Evolutionary conservation across 2,113 vertebrate genomes (phyloP).

Genomic region (Leptosomus discolor): DNA sequence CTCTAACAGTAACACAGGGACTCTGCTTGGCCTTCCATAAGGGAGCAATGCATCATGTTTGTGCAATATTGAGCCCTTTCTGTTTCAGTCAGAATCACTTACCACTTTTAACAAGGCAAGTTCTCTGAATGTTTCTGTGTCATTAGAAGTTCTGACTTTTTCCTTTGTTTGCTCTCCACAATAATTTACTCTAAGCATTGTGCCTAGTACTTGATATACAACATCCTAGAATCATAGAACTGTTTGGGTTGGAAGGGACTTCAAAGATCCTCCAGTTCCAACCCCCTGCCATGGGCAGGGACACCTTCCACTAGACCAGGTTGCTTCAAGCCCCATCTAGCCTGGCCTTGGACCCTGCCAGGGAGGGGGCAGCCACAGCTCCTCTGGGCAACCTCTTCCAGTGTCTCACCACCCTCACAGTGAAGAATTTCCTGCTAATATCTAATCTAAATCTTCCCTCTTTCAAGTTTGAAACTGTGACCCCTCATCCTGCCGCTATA

Average conservation of each 20-base stretch:
- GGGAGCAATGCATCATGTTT: background rate
- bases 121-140: background rate
- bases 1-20: background rate
- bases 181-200: background rate
- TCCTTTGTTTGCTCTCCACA: too few species aligned
- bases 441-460: background rate
- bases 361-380: background rate
- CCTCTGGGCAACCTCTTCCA: background rate
- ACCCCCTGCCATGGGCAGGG: too few species aligned
- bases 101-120: background rate
- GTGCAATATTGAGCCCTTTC: background rate
- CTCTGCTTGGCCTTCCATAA: background rate
- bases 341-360: background rate
- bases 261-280: background rate
- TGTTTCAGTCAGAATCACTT: background rate
- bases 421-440: too few species aligned
- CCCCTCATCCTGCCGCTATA: fast-evolving
- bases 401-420: too few species aligned
- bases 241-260: background rate
- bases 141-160: background rate
- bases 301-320: background rate
- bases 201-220: background rate
- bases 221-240: background rate
- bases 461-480: background rate
- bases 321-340: background rate